These are phyloP conservation scores for Scaptomyza cyrtandrae DNA, from an alignment of 2,888 invertebrate genomes.

Conservation along the genomic window DNA sequence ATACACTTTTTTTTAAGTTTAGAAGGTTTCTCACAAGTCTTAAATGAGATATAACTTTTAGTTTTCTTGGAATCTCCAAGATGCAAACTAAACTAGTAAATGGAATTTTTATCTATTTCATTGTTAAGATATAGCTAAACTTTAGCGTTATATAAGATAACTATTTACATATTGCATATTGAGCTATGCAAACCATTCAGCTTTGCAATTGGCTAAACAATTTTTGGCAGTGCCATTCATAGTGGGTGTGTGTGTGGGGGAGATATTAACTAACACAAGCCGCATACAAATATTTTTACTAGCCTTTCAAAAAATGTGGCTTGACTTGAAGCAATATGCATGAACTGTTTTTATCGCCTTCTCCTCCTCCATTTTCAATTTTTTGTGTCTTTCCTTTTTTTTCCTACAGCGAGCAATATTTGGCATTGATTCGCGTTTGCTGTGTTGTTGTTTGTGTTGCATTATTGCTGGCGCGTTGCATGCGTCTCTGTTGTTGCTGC, in stretches of 20 bases:
- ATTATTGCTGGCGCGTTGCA: constrained; percentile 68
- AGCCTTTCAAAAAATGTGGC: constrained; percentile 13
- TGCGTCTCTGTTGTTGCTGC: constrained; percentile 41
- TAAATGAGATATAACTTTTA: constrained; percentile 19
- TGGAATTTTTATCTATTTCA: not conserved
- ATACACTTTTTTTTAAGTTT: constrained; percentile 5
- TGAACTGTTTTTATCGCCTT: not conserved
- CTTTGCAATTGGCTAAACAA: constrained; percentile 38
- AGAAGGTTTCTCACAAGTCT: constrained; percentile 27
- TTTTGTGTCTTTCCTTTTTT: constrained; percentile 3
- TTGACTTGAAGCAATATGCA: not conserved
- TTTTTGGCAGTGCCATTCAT: constrained; percentile 68
- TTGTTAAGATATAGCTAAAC: constrained; percentile 18
- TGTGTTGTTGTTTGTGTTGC: constrained; percentile 54
- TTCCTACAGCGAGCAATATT: constrained; percentile 64
- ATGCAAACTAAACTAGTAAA: constrained; percentile 42
- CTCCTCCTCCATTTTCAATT: not conserved
- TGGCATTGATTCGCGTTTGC: constrained; percentile 38
- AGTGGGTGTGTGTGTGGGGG: constrained; percentile 29
- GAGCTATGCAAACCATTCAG: constrained; percentile 36
- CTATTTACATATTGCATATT: constrained; percentile 53
- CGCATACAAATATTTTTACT: constrained; percentile 4
- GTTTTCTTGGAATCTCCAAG: constrained; percentile 20
- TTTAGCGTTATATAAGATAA: constrained; percentile 11
- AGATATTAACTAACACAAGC: constrained; percentile 9